phyloP scores from a whole-genome alignment of 2,797 vertebrate genomes.

The Periophthalmus magnuspinnatus region DNA sequence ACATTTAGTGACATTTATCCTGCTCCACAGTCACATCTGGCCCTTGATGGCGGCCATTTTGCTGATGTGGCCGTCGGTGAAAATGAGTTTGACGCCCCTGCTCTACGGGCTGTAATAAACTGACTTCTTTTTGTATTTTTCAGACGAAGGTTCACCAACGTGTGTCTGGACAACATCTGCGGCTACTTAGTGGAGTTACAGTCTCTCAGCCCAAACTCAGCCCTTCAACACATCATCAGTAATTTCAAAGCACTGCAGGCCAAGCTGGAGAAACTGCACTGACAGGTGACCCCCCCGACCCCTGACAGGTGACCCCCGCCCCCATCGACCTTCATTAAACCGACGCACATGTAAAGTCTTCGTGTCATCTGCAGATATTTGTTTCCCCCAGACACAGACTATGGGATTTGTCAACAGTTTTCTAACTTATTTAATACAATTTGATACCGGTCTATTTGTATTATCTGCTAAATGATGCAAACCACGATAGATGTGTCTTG shows the following conservation, averaged over 20 bases:
- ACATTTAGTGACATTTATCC: too few relatives aligned
- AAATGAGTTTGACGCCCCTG: too few relatives aligned
- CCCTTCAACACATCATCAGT: conserved; percentile 85
- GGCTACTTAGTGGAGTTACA: conserved; percentile 96
- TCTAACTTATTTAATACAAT: conserved; percentile 67
- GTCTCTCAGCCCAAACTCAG: conserved; percentile 85
- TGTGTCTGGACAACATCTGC: conserved; percentile 93
- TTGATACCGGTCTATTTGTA: conserved; percentile 40
- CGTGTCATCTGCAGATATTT: conserved; percentile 5
- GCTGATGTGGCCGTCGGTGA: too few relatives aligned
- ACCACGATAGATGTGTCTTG: conserved; percentile 15
- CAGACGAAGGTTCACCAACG: conserved; percentile 91
- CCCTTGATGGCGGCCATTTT: too few relatives aligned
- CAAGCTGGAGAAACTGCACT: conserved; percentile 92
- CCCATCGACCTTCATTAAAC: conserved; percentile 31
- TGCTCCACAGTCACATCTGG: too few relatives aligned
- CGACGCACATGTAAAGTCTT: conserved; percentile 4
- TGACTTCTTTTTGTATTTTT: not conserved
- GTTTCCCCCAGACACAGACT: not conserved
- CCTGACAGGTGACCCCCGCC: not conserved
- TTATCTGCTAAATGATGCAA: conserved; percentile 28
- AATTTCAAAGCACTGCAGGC: conserved; percentile 96
- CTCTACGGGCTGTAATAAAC: too few relatives aligned
- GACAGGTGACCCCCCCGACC: conserved; percentile 29
- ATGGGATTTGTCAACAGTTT: conserved; percentile 35